Base-by-base conservation (phyloP, 2,797 vertebrate genomes). In the Acropternis orthonyx region DNA sequence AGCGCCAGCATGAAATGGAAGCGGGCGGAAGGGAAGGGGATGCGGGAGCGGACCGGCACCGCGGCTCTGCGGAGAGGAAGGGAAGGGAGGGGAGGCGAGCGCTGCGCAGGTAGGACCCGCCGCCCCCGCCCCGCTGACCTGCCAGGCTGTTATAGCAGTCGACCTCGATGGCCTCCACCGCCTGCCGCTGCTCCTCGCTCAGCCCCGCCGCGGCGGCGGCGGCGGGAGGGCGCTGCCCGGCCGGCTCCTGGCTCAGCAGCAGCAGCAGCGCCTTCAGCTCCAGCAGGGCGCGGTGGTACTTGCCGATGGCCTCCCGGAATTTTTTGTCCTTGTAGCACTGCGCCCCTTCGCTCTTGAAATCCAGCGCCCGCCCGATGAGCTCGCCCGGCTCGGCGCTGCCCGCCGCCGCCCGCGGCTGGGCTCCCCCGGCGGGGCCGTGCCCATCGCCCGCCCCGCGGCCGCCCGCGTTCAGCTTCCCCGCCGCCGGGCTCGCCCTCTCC, bases 321-420 rank as follows among this genome's bases (percentile, higher is more conserved):
- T 99, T 99, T 98, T 99, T 99, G 95, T 99, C 99, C 98, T 99
- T 99, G 98, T 99, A 99, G 97, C 99, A 99, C 98, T 99, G 99
- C 58, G 98, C 99, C 68, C 99, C 99, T 96, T 99, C 98, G 97
- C 98, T 98, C 98, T 99, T 99, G 98, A 99, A 99, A 97, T 99
- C 99, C 96, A 99, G 97, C 72, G 99, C 99, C 63, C 99, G 98
- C 78, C 98, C 98, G 95, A 99, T 98, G 73, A 98, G 98, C 95
- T 99, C 99, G 27, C 98, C 98, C 7, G 97, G 93, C 97, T 88
- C 93, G 49, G 94, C 91, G 91, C 67, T 85, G 95, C 76, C 96
- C 97, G 23, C 61, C 81, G 97, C 97, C 87, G 94, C 83, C 82
- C 85, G 72, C 65, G 69, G 85, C 78, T 55, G 90, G 67, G 37